Evolutionary conservation across 2,888 invertebrate species (phyloP).

Genomic region (Cerastis leucographa): DNA sequence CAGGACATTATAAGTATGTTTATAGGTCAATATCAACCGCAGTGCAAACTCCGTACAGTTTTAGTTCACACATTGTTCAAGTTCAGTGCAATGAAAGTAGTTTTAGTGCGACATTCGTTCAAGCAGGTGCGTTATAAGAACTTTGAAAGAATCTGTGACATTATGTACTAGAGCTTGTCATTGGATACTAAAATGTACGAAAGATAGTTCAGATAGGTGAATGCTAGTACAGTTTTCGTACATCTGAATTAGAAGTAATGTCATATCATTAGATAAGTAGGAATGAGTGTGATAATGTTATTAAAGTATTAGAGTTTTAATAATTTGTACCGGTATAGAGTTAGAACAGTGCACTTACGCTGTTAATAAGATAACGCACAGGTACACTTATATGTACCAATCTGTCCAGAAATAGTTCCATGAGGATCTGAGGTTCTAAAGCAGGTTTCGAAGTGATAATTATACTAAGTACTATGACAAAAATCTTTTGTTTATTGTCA

Average conservation of each 20-base stretch:
- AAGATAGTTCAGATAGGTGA: background rate
- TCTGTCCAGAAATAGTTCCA: background rate
- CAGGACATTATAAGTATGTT: slow-evolving; percentile 30
- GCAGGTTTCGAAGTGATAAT: background rate
- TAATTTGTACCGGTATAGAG: background rate
- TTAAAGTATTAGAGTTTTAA: background rate
- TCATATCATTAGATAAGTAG: slow-evolving; percentile 3
- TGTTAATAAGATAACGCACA: background rate
- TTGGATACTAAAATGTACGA: background rate
- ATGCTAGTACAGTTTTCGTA: slow-evolving; percentile 10
- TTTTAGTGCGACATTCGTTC: slow-evolving; percentile 18
- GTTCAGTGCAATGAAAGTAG: slow-evolving; percentile 30
- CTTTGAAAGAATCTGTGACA: background rate
- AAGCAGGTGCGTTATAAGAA: background rate
- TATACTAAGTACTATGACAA: too few species aligned
- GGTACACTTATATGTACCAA: background rate
- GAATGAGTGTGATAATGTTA: background rate
- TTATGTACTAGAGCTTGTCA: background rate
- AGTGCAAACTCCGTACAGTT: slow-evolving; percentile 33
- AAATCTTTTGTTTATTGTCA: too few species aligned
- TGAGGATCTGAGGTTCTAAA: background rate
- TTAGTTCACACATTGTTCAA: slow-evolving; percentile 34
- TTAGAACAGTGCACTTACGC: too few species aligned
- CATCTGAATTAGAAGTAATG: background rate
- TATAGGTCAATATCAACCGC: slow-evolving; percentile 44